Base-by-base conservation (phyloP, 2,888 invertebrate genomes). In the Troilus luridus region DNA sequence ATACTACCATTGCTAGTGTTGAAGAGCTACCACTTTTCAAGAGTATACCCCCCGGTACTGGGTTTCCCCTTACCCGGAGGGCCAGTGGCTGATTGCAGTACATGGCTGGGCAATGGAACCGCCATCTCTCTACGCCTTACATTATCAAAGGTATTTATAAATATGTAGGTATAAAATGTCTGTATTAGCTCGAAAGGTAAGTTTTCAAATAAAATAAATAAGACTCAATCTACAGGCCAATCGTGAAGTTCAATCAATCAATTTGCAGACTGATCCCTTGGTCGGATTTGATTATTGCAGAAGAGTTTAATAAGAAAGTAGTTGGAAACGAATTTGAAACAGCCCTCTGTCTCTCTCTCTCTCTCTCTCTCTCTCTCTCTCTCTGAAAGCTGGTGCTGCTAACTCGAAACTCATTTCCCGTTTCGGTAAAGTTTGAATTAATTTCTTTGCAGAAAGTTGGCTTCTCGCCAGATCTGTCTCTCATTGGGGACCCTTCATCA, bases 341-440 rank as follows among this genome's bases (percentile, higher is more conserved):
- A 85, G 56, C 54, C 21, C 56, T 58, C 10, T 72, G 19, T 19
- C 85, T n/a, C 21, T 56, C 10, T 72, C 41, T 19, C 85, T n/a
- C 21, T 56, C 10, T 72, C 41, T 19, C 85, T n/a, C 21, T 56
- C 10, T 72, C 41, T 19, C 85, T n/a, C 10, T 72, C 41, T 19
- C 85, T n/a, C 21, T 56, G 19, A 85, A 85, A 85, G 85, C 56
- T 85, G 56, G 85, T n/a, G 85, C 56, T n/a, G 85, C 85, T 58
- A 85, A 85, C 85, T 85, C n/a, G 85, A 85, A 85, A 85, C 85
- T 85, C 85, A 85, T 85, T 85, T 85, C 85, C 85, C 85, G 56
- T 58, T 58, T 85, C 56, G 85, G 56, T 54, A 7, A 85, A 85
- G 85, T 85, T 85, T 56, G 85, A 85, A 85, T 85, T 85, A 85